Evolutionary conservation across 2,113 vertebrate species (phyloP).

Genomic region (Gobius niger): DNA sequence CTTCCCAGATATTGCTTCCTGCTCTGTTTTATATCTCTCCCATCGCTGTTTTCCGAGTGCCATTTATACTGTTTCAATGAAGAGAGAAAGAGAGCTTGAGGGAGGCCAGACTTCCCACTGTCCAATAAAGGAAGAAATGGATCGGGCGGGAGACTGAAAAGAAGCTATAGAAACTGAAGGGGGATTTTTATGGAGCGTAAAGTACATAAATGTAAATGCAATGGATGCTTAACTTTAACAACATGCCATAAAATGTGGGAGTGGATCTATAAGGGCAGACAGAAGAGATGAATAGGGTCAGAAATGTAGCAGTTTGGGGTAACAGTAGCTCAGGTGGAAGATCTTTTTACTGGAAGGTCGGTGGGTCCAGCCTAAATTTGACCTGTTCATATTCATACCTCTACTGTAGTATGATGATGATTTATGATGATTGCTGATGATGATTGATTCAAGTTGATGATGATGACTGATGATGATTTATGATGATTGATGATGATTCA

Average conservation of each 20-base stretch:
- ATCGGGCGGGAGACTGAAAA: constrained; percentile 28
- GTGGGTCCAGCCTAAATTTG: too few species aligned
- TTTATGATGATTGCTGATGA: too few species aligned
- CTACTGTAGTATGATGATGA: too few species aligned
- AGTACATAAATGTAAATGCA: constrained; percentile 32
- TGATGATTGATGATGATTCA: too few species aligned
- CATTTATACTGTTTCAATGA: constrained; percentile 46
- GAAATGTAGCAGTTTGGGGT: not conserved
- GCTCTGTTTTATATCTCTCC: constrained; percentile 47
- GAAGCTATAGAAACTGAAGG: constrained; percentile 33
- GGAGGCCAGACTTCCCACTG: constrained; percentile 34
- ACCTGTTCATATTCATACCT: too few species aligned
- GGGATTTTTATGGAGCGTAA: constrained; percentile 47
- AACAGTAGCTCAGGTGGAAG: too few species aligned
- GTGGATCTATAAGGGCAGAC: not conserved
- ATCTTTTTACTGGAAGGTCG: too few species aligned
- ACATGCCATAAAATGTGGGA: constrained; percentile 3
- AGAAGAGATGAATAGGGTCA: not conserved
- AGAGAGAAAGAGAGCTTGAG: constrained; percentile 39
- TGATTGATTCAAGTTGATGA: too few species aligned
- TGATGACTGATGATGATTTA: too few species aligned
- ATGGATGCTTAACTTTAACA: constrained; percentile 4
- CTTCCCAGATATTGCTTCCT: constrained; percentile 36
- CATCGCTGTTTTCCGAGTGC: constrained; percentile 39
- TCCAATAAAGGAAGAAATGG: constrained; percentile 43